Conservation (phyloP, 2,888 invertebrate genomes). For the Emmelina monodactyla region DNA sequence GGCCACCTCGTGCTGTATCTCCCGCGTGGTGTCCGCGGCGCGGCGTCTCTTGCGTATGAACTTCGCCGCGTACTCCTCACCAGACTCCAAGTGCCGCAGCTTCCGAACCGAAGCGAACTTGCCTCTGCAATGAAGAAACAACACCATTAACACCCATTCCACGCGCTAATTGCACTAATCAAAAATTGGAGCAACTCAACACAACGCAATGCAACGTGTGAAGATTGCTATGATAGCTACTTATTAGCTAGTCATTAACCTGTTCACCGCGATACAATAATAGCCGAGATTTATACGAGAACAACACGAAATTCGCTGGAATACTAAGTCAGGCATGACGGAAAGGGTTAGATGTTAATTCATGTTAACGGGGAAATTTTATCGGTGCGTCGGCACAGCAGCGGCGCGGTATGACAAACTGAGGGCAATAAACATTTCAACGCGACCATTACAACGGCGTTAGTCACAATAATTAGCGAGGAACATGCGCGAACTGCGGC, state of each 20-base stretch:
- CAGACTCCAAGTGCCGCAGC: conserved; percentile 85
- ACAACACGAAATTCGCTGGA: neutral
- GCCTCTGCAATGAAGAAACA: too few species aligned
- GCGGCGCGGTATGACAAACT: conserved; percentile 14
- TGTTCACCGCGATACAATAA: too few species aligned
- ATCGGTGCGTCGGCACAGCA: neutral
- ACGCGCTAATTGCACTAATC: too few species aligned
- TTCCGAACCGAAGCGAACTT: conserved; percentile 96
- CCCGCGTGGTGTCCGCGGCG: conserved; percentile 83
- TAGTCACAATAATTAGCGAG: conserved; percentile 29
- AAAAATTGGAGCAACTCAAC: too few species aligned
- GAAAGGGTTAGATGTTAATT: neutral
- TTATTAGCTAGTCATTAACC: too few species aligned
- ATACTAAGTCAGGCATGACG: neutral
- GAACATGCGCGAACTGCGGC: conserved; percentile 1
- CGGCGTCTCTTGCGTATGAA: conserved; percentile 91
- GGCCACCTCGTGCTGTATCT: conserved; percentile 93
- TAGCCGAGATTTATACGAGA: too few species aligned
- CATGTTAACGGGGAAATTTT: neutral
- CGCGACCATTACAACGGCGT: conserved; percentile 26
- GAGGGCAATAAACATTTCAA: conserved; percentile 31
- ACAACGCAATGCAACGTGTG: too few species aligned
- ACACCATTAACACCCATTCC: too few species aligned
- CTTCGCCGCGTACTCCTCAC: conserved; percentile 94
- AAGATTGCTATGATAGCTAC: too few species aligned